Percentiles rank a stretch among this genome's conserved stretches.
Evolutionary conservation across 2,888 invertebrate species (phyloP).

Genomic region (Coelinius sp.): DNA sequence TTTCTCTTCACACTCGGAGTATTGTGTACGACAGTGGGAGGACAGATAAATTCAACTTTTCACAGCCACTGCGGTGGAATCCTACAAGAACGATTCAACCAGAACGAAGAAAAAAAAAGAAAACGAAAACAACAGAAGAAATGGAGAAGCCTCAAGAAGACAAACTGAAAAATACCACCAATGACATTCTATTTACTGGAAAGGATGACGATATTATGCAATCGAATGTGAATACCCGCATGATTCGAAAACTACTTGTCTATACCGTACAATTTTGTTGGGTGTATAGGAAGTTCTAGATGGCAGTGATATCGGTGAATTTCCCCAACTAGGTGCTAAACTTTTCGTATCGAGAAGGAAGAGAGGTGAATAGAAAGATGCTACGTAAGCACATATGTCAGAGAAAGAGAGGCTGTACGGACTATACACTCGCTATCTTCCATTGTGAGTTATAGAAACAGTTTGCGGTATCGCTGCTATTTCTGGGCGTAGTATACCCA

Average conservation of each 20-base stretch:
- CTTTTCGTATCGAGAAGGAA: constrained; percentile 51
- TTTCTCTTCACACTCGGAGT: constrained; percentile 27
- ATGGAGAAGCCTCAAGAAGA: constrained; percentile 53
- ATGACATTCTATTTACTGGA: constrained; percentile 61
- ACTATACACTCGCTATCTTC: constrained; percentile 40
- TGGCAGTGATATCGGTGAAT: constrained; percentile 44
- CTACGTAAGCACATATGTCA: constrained; percentile 16
- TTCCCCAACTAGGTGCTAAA: constrained; percentile 40
- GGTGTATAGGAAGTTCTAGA: constrained; percentile 5
- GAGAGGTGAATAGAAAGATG: constrained; percentile 33
- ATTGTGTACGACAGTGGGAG: neutral
- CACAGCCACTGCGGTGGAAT: neutral
- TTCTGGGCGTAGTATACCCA: constrained; percentile 53
- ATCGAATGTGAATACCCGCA: constrained; percentile 48
- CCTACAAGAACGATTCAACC: constrained; percentile 13
- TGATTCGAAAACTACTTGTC: constrained; percentile 36
- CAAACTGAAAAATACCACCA: constrained; percentile 52
- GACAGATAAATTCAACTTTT: constrained; percentile 7
- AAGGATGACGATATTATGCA: constrained; percentile 64
- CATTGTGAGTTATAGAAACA: constrained; percentile 61
- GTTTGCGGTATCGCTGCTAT: constrained; percentile 61
- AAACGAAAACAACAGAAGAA: neutral
- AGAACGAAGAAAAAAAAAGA: constrained; percentile 9
- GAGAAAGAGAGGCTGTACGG: neutral
- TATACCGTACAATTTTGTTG: constrained; percentile 43